phyloP scores from a whole-genome alignment of 2,113 vertebrate genomes.

The Vombatus ursinus region DNA sequence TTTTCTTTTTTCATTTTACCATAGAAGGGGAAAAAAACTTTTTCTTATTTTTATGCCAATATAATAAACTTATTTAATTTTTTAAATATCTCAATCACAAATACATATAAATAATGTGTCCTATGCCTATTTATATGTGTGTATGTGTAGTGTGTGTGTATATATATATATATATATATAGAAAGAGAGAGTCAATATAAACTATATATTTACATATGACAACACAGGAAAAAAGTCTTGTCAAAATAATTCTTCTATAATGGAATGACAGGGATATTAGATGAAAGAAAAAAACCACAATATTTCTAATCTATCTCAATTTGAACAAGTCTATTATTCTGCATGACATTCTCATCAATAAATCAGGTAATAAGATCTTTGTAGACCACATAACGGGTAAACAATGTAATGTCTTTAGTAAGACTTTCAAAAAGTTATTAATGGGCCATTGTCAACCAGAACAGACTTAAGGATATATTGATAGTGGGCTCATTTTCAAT shows the following conservation, averaged over 20 bases:
- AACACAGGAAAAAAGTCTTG: background rate
- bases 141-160: no score
- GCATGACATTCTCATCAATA: background rate
- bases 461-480: background rate
- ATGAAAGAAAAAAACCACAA: background rate
- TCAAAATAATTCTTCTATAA: constrained; percentile 6
- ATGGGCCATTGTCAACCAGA: background rate
- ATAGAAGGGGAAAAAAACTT: background rate
- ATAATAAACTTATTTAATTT: background rate
- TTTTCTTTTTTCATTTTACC: background rate
- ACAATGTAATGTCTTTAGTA: background rate
- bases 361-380: background rate
- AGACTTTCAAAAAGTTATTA: background rate
- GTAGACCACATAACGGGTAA: background rate
- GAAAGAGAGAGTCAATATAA: no score
- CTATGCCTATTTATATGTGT: background rate
- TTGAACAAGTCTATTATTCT: background rate
- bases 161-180: no score
- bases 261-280: background rate
- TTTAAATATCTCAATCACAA: background rate
- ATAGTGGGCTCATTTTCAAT: background rate
- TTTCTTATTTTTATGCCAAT: background rate
- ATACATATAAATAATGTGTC: background rate
- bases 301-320: background rate
- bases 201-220: background rate